Percentiles rank a stretch among this genome's conserved stretches.
Evolutionary conservation across 2,797 vertebrate species (phyloP).

Genomic region (Steatocranus sp.): DNA sequence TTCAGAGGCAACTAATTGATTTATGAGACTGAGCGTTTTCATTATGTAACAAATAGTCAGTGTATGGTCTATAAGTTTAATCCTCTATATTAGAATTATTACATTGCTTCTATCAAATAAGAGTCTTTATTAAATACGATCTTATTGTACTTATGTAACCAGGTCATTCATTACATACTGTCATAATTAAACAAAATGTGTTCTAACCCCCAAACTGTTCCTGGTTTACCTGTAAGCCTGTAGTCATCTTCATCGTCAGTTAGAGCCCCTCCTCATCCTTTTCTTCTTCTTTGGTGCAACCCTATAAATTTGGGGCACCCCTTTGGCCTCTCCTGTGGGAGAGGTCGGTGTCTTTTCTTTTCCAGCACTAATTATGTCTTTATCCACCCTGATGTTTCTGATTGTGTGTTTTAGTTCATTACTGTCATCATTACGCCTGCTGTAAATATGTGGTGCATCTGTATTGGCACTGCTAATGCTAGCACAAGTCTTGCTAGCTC

Average conservation of each 20-base stretch:
- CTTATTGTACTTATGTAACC: neutral
- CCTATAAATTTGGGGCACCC: accelerated
- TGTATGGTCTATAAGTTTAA: accelerated
- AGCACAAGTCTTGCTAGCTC: neutral
- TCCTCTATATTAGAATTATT: neutral
- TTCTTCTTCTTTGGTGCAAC: neutral
- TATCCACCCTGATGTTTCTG: neutral
- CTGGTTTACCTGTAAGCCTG: neutral
- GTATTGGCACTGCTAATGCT: accelerated
- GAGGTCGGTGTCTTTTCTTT: accelerated
- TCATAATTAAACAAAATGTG: neutral
- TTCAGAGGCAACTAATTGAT: neutral
- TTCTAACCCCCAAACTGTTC: neutral
- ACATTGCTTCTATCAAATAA: neutral
- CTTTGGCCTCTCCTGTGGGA: neutral
- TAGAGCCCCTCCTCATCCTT: neutral
- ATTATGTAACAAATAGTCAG: neutral
- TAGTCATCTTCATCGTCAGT: neutral
- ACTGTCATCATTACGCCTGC: accelerated
- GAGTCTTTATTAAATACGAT: neutral
- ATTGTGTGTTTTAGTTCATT: neutral
- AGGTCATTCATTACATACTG: neutral
- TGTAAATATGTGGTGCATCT: accelerated
- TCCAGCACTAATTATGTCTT: neutral
- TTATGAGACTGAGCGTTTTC: neutral